Percentiles rank a stretch among this genome's conserved stretches.
Evolutionary conservation across 2,113 vertebrate genomes (phyloP).

Genomic region (Machaerirhynchus nigripectus): DNA sequence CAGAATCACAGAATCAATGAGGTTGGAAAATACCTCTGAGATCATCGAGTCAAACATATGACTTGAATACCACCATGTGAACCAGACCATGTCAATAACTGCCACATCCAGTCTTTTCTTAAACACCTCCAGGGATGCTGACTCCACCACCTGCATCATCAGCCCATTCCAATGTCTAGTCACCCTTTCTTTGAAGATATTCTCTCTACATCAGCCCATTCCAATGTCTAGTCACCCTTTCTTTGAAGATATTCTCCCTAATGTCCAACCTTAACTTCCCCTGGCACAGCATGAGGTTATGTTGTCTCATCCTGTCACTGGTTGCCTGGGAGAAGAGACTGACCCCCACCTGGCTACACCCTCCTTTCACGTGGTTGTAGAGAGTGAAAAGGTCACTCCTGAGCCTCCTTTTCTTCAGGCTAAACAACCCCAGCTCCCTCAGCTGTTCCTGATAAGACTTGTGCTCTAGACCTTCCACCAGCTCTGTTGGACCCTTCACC

Average conservation of each 20-base stretch:
- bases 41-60: rapidly evolving
- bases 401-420: not conserved
- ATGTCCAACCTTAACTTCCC: not conserved
- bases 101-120: not conserved
- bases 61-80: not conserved
- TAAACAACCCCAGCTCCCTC: not conserved
- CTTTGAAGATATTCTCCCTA: not conserved
- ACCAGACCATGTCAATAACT: not conserved
- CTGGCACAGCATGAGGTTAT: rapidly evolving
- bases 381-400: rapidly evolving
- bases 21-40: not conserved
- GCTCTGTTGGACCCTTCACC: too few species aligned
- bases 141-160: not conserved
- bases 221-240: rapidly evolving
- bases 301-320: not conserved
- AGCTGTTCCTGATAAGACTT: rapidly evolving
- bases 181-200: not conserved
- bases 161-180: not conserved
- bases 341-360: rapidly evolving
- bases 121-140: not conserved
- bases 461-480: not conserved
- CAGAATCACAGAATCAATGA: not conserved
- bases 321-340: not conserved
- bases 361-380: not conserved
- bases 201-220: not conserved